Conservation (phyloP, 2,113 vertebrate genomes). For the Lepus timidus region DNA sequence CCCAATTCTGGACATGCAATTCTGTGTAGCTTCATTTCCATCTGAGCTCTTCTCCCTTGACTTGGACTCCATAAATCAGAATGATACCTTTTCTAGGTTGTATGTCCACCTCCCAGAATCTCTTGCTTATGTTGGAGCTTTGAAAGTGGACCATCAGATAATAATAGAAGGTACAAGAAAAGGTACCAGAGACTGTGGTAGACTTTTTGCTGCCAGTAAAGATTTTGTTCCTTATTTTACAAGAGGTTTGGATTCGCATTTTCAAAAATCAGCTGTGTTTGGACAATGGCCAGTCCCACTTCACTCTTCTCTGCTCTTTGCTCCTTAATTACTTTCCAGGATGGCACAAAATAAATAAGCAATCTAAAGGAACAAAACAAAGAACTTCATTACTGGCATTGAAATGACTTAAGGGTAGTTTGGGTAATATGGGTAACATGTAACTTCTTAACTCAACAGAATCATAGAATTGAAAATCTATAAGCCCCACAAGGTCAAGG, state of each 20-base stretch:
- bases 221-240: not conserved
- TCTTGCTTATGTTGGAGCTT: not conserved
- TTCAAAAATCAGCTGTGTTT: not conserved
- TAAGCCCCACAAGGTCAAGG: not conserved
- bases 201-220: not conserved
- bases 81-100: not conserved
- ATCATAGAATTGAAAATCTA: not conserved
- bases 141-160: not conserved
- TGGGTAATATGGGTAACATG: not conserved
- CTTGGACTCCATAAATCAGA: not conserved
- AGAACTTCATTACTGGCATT: not conserved
- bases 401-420: not conserved
- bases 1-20: not conserved
- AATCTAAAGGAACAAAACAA: not conserved
- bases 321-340: not conserved
- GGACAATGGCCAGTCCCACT: not conserved
- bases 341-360: not conserved
- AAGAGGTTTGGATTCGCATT: not conserved
- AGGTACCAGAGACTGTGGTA: not conserved
- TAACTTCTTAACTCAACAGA: not conserved
- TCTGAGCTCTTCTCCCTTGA: not conserved
- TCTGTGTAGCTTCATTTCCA: not conserved
- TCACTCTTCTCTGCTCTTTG: not conserved
- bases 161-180: not conserved
- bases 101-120: not conserved